Base-by-base conservation (phyloP, 2,888 invertebrate species). In the Punctoribates punctum region DNA sequence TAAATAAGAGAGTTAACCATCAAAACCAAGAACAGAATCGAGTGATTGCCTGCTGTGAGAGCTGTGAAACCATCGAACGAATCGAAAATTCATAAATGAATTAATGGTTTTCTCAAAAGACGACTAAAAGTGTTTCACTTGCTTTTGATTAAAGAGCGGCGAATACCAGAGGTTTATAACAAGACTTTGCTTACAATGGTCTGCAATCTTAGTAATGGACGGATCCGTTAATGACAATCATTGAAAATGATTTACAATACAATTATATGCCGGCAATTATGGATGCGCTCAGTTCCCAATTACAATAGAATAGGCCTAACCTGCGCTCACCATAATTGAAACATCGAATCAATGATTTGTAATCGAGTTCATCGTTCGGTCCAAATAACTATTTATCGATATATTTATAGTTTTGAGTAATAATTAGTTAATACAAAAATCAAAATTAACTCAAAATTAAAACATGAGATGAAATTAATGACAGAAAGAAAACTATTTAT, bases 391-490 rank as follows among this genome's bases (percentile, higher is more conserved):
- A 42, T n/a, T n/a, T n/a, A 34, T 42, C 42, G 42, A 42, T 42
- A 42, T 42, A 42, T 42, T 42, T 42, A 42, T 42, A 42, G 42
- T 42, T 13, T 34, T 13, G 9, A 9, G 1, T 42, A 42, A 42
- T 42, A 42, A 42, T 42, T 42, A 42, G 11, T 42, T 42, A 9
- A 42, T 42, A 13, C 42, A 42, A 42, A 42, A 42, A 13, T 13
- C 8, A 42, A 42, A 51, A 51, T 51, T 20, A 51, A 20, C 29
- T 60, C 6, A 60, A 27, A 60, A 23, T 60, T 60, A 27, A 60
- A 60, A 60, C 60, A 60, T 60, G 60, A 60, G 60, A 60, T 60
- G 60, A 60, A 60, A 60, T 60, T 60, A 60, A 60, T 60, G 60
- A 27, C 25, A 60, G 25, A 27, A 60, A 27, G 27, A 60, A 60